Evolutionary conservation across 2,113 vertebrate genomes (phyloP).

Genomic region (Potamarius usumacintae): DNA sequence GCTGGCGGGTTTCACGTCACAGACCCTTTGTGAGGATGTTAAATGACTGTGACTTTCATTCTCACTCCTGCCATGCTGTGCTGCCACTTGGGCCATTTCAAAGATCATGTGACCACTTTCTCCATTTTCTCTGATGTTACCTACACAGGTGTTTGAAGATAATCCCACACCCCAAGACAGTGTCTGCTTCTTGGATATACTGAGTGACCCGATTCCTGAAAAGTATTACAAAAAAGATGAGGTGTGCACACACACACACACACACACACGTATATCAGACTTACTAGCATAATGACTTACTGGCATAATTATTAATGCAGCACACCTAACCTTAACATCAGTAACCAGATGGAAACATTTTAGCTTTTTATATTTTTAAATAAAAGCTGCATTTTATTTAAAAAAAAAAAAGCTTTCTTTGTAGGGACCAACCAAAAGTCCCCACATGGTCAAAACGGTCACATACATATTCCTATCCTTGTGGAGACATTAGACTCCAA

Average conservation of each 20-base stretch:
- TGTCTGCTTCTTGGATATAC: slow-evolving; percentile 73
- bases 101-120: slow-evolving; percentile 51
- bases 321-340: background rate
- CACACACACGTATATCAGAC: background rate
- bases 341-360: background rate
- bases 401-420: too few relatives aligned
- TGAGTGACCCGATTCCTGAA: slow-evolving; percentile 74
- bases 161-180: slow-evolving; percentile 64
- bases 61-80: background rate
- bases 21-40: background rate
- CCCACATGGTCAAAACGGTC: background rate
- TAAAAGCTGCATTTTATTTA: background rate
- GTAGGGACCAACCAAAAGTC: background rate
- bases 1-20: background rate
- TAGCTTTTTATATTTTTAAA: background rate
- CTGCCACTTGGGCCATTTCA: background rate
- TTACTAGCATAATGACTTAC: background rate
- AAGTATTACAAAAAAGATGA: slow-evolving; percentile 72
- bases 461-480: background rate
- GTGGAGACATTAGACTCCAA: background rate
- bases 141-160: slow-evolving; percentile 72
- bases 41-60: background rate
- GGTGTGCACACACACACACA: slow-evolving; percentile 54
- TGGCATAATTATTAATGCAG: background rate
- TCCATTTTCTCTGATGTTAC: slow-evolving; percentile 58